Base-by-base conservation (phyloP, 1,140 invertebrate species). In the Ostrea edulis region DNA sequence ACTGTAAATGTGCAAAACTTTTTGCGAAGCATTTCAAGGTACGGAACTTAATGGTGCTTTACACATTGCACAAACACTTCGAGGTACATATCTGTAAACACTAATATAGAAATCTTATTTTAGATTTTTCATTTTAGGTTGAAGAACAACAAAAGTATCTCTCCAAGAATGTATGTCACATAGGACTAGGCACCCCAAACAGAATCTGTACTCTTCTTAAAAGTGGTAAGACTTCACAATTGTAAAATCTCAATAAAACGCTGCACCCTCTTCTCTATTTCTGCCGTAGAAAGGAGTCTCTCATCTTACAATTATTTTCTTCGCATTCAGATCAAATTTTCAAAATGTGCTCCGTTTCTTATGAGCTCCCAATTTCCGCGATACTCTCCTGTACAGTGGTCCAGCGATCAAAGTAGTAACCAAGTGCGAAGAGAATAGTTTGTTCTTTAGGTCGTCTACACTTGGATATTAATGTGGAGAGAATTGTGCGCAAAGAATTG, bases 11-110 rank as follows among this genome's bases (percentile, higher is more conserved):
- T 90, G 93, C 92, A 17, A 94, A 94, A 89, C 86, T 94, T 71
- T 94, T 94, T 93, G 93, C 93, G 14, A 94, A 94, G 89, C 94
- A 94, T 88, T 92, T 94, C 82, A 94, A 94, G 93, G 93, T 94
- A 91, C 35, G 5, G 5, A 2, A 44, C 35, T 44, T 44, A 44
- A 1, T 44, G 5, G 5, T 44, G 35, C 35, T 44, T 44, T 44
- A 5, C 35, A 44, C 35, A 44, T 44, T 44, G 35, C 35, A 44
- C 35, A 44, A 89, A 82, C 52, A 86, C 25, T 51, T 35, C 71
- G 29, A 81, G 25, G 25, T 35, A 35, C 20, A 14, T 11, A 17
- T 22, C 22, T 81, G 22, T 35, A 81, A 25, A 35, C 17, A 29
- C 85, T 8, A 20, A n/a, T 17, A 62, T 17, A 62, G 4, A 8